Percentiles rank a stretch among this genome's conserved stretches.
phyloP scores from a whole-genome alignment of 2,113 vertebrate genomes.

The Dermatemys mawii region DNA sequence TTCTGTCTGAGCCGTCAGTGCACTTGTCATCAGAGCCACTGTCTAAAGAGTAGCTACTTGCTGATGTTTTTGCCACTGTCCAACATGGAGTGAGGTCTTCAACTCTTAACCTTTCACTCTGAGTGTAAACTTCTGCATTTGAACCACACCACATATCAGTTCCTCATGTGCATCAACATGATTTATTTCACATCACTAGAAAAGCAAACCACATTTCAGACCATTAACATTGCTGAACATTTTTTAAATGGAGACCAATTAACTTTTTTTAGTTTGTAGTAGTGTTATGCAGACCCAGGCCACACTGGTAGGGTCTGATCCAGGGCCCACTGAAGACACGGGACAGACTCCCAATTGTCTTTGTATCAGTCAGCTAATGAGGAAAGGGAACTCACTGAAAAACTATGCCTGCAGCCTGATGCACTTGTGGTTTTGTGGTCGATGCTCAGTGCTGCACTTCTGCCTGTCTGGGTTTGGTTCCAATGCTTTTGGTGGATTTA shows the following conservation, averaged over 20 bases:
- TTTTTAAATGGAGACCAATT: background rate
- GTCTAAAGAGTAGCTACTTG: background rate
- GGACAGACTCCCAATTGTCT: background rate
- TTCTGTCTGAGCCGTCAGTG: background rate
- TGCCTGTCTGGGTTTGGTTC: background rate
- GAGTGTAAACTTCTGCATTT: background rate
- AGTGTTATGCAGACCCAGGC: background rate
- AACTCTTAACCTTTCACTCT: background rate
- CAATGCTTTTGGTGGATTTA: background rate
- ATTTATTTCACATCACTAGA: slow-evolving; percentile 8
- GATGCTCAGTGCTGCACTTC: background rate
- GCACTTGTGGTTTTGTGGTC: background rate
- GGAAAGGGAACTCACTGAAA: background rate
- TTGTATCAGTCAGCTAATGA: background rate
- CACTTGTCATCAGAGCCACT: background rate
- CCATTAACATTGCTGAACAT: background rate
- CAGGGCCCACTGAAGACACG: background rate
- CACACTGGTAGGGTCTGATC: background rate
- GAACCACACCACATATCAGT: background rate
- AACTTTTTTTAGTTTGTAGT: rapidly evolving
- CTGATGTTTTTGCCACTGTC: background rate
- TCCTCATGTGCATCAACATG: background rate
- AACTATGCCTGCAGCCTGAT: background rate
- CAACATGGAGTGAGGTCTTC: background rate
- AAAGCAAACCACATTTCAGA: background rate